Conservation (phyloP, 2,888 invertebrate species). For the Liposcelis brunnea region DNA sequence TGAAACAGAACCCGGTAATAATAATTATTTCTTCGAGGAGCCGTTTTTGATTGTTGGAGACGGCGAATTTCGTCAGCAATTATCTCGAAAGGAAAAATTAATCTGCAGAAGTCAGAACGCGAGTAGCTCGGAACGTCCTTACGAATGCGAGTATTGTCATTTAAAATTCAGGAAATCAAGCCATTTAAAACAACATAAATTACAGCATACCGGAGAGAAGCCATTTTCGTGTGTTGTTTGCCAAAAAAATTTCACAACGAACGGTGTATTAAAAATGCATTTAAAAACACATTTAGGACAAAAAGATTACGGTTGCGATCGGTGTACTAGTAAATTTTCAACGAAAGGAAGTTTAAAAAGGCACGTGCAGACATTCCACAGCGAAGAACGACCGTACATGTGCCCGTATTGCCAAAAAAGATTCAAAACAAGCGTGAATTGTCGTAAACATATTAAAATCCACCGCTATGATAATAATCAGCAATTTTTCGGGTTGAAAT, state of each 20-base stretch:
- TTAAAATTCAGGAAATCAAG: conserved; percentile 35
- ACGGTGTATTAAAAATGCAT: conserved; percentile 37
- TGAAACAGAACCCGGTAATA: no score
- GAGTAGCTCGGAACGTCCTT: background rate
- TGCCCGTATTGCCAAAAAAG: conserved; percentile 42
- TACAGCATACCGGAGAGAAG: conserved; percentile 23
- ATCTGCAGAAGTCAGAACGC: conserved; percentile 15
- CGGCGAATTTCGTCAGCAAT: conserved; percentile 18
- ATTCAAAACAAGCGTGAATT: conserved; percentile 39
- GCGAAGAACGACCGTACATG: conserved; percentile 30
- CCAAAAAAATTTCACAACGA: conserved; percentile 29
- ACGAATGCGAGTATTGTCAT: conserved; percentile 19
- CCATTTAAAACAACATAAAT: conserved; percentile 34
- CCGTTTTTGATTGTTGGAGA: conserved; percentile 11
- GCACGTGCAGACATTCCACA: conserved; percentile 33
- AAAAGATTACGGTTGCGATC: conserved; percentile 32
- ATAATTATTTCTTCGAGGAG: no score
- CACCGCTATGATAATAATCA: conserved; percentile 35
- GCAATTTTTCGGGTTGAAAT: conserved; percentile 18
- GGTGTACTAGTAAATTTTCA: conserved; percentile 35
- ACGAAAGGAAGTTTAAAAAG: conserved; percentile 36
- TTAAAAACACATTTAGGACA: conserved; percentile 33
- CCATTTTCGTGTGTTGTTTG: conserved; percentile 26
- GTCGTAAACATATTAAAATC: conserved; percentile 45
- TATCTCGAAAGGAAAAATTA: conserved; percentile 23